A percentile compares a stretch with the other conserved stretches of the same genome.
Conservation (phyloP, 2,113 vertebrate genomes). For the Chelonoidis abingdonii region DNA sequence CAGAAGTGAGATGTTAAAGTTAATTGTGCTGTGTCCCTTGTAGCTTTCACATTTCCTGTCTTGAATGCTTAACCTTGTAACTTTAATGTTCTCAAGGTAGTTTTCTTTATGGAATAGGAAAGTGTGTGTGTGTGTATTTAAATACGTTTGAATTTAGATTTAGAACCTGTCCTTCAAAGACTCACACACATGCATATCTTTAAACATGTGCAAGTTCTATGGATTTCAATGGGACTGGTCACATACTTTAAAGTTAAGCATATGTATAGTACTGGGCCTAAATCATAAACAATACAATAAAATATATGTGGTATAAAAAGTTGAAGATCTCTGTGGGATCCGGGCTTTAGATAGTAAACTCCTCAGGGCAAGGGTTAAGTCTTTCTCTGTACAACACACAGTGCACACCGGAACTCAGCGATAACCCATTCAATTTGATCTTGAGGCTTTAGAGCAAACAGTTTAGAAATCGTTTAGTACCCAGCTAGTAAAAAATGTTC, state of each 20-base stretch:
- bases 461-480: background rate
- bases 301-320: background rate
- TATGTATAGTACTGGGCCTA: background rate
- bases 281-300: background rate
- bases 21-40: background rate
- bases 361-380: background rate
- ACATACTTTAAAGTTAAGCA: background rate
- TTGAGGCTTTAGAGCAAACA: background rate
- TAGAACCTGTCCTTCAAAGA: slow-evolving; percentile 15
- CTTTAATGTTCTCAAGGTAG: background rate
- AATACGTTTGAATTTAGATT: background rate
- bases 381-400: background rate
- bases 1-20: background rate
- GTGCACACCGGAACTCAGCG: background rate
- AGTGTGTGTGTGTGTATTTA: background rate
- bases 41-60: background rate
- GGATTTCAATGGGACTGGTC: background rate
- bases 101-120: background rate
- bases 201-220: background rate
- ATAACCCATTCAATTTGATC: background rate
- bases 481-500: background rate
- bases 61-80: background rate
- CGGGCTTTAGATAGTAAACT: background rate
- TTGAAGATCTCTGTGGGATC: background rate
- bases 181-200: background rate